A percentile compares a stretch with the other conserved stretches of the same genome.
phyloP scores from a whole-genome alignment of 2,888 invertebrate species.

The Rhaphigaster nebulosa region DNA sequence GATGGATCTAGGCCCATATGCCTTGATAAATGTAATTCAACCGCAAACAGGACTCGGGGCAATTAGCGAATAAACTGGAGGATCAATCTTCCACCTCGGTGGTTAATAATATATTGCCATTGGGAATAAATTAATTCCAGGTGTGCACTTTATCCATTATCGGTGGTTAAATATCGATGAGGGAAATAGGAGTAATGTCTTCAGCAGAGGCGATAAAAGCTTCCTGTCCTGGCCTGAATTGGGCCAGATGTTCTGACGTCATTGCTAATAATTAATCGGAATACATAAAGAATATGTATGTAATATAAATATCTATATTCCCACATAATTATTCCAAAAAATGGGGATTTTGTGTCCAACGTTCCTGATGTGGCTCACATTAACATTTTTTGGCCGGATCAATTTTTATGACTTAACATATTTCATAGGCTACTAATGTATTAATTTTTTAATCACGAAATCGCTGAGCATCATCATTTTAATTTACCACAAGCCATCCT shows the following conservation, averaged over 20 bases:
- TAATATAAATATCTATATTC: no score
- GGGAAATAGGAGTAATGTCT: neutral
- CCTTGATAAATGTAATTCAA: neutral
- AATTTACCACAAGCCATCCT: no score
- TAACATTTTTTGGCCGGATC: no score
- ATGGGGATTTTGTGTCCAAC: no score
- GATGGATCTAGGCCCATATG: neutral
- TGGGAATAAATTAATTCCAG: constrained; percentile 26
- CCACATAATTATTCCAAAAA: no score
- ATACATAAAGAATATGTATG: neutral
- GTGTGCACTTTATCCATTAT: constrained; percentile 36
- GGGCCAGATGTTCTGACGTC: neutral
- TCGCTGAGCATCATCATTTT: no score
- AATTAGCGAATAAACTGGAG: neutral
- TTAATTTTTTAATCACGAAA: no score
- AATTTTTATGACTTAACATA: no score
- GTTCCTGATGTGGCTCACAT: no score
- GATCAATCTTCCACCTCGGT: neutral
- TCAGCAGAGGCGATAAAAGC: neutral
- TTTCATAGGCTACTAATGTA: no score
- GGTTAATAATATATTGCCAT: neutral
- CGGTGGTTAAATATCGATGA: constrained; percentile 30
- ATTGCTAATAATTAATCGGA: neutral
- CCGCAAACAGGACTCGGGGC: neutral
- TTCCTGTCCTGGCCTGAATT: neutral